These are phyloP conservation scores for Cyclophora albipunctata DNA, from an alignment of 2,888 invertebrate genomes.

Conservation along the genomic window DNA sequence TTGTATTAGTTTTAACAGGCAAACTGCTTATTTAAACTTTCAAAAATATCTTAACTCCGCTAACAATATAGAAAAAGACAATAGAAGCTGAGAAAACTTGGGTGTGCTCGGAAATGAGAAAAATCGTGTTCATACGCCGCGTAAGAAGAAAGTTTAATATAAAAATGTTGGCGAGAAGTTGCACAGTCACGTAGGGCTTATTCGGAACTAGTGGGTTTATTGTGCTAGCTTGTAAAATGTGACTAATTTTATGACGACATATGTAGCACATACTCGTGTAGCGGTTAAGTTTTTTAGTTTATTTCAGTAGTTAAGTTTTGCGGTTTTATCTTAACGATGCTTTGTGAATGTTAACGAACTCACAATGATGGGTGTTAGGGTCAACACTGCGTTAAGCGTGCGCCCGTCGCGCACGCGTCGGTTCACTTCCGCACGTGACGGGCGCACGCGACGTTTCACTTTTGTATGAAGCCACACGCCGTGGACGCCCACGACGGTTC, in stretches of 20 bases:
- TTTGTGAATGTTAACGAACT: too few species aligned
- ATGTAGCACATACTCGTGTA: too few species aligned
- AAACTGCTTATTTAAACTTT: not conserved
- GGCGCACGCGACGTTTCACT: too few species aligned
- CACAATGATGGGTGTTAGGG: too few species aligned
- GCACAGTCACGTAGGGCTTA: slow-evolving; percentile 34
- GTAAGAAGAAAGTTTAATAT: slow-evolving; percentile 21
- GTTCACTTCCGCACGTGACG: too few species aligned
- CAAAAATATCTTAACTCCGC: not conserved
- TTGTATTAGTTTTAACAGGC: too few species aligned
- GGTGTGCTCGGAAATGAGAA: slow-evolving; percentile 18
- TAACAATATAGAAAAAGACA: slow-evolving; percentile 22
- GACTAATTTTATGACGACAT: slow-evolving; percentile 28
- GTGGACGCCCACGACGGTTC: too few species aligned
- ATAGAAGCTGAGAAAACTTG: slow-evolving; percentile 10
- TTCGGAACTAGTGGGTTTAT: slow-evolving; percentile 25
- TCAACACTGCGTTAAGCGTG: too few species aligned
- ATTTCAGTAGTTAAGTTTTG: not conserved
- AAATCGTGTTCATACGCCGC: slow-evolving; percentile 6
- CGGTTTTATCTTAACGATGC: not conserved
- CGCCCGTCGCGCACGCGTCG: too few species aligned
- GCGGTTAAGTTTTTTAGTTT: not conserved
- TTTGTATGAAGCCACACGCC: too few species aligned
- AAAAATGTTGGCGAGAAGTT: slow-evolving; percentile 30
- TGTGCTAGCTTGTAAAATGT: slow-evolving; percentile 32